Conservation (phyloP, 1,140 invertebrate genomes). For the Monomorium pharaonis region DNA sequence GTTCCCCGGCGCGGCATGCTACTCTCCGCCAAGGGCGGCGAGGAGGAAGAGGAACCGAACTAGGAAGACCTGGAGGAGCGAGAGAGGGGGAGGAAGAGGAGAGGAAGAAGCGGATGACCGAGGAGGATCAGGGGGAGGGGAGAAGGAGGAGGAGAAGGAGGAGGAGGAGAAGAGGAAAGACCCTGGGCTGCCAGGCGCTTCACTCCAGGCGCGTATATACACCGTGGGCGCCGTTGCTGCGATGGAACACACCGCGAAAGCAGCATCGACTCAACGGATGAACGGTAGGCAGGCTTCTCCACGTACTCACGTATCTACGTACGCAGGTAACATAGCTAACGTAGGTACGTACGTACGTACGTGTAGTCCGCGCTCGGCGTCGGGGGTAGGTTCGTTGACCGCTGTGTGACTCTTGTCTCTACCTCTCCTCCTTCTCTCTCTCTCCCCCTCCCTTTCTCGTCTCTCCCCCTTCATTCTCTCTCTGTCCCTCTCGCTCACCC, state of each 20-base stretch:
- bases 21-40: conserved; percentile 62
- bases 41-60: conserved; percentile 56
- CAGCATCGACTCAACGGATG: conserved; percentile 59
- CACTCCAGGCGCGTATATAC: conserved; percentile 60
- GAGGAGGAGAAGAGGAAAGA: background rate
- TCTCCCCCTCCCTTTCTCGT: background rate
- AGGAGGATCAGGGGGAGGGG: background rate
- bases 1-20: conserved; percentile 57
- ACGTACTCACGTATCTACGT: conserved; percentile 60
- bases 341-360: conserved; percentile 62
- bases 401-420: conserved; percentile 79
- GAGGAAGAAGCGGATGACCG: conserved; percentile 44
- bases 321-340: conserved; percentile 63
- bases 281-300: conserved; percentile 67
- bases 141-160: background rate
- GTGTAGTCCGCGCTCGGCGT: conserved; percentile 63
- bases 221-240: conserved; percentile 73
- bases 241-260: conserved; percentile 48
- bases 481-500: conserved; percentile 31
- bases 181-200: conserved; percentile 58
- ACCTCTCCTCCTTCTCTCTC: background rate
- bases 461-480: conserved; percentile 27
- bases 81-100: conserved; percentile 33
- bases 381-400: conserved; percentile 80
- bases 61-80: conserved; percentile 23